Base-by-base conservation (phyloP, 2,888 invertebrate species). In the Eupithecia subfuscata region DNA sequence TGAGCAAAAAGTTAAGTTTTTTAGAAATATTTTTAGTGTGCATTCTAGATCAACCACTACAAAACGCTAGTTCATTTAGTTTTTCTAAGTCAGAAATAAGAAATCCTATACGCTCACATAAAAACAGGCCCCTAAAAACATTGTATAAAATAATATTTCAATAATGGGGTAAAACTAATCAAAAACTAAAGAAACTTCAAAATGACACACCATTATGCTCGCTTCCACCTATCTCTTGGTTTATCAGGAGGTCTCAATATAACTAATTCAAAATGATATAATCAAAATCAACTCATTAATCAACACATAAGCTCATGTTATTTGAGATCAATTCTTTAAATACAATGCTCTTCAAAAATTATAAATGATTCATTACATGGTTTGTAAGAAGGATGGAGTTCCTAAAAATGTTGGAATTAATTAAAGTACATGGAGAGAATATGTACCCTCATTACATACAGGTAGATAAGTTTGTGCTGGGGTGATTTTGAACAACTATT, bases 301-400 rank as follows among this genome's bases (percentile, higher is more conserved):
- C 34, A 64, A 64, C 25, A 65, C 18, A 65, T 11, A 67, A 22
- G 40, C 67, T 67, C 18, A 52, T 52, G 34, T 48, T 74, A 68
- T 83, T 85, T 87, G 90, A 90, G 90, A 90, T 89, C 90, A 88
- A 74, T 69, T 79, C 79, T 83, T 84, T 84, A 52, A 85, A 85
- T 84, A 84, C 79, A 77, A 70, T 76, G 64, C 30, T 74, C 52
- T 81, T 40, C 8, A 80, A 80, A 71, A 71, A 30, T 25, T 52
- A 48, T 52, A 60, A 60, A 60, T 60, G 60, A 60, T 25, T n/a
- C 60, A 60, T 25, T 37, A 37, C 7, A 25, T 60, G 60, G 18
- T 60, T 25, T 60, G 12, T 25, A 60, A 60, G 25, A 60, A 60
- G 12, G 25, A 60, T 12, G 25, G 22, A 60, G 56, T 60, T 60